Base-by-base conservation (phyloP, 2,797 vertebrate genomes). In the Helicolenus hilgendorfi region DNA sequence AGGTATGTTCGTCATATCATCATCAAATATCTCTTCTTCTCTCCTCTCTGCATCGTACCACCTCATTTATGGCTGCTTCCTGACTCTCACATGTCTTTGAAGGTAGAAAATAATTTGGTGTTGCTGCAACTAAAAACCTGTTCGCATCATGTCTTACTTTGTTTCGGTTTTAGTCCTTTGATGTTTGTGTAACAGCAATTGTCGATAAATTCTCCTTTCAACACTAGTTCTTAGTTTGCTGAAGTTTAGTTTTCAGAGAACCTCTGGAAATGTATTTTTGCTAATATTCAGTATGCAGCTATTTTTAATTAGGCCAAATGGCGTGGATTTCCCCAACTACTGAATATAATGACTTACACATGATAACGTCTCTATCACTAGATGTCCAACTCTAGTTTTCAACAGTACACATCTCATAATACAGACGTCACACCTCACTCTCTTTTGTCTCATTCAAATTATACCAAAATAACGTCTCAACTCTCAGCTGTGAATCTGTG, bases 401-500 rank as follows among this genome's bases (percentile, higher is more conserved):
- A 72, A 58, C 55, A 27, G 14, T 65, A 45, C 49, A 75, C 56
- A 84, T 80, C 74, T 72, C 41, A 60, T n/a, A 56, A 59, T 15
- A 71, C 78, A 81, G 71, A 90, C 72, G 65, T 33, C 77, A 71
- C 73, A 38, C 24, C 74, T 73, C 26, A 6, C 85, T 80, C 31
- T 72, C 64, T 70, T 70, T 60, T 35, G 64, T 84, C 72, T 71
- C 85, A 68, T 89, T 95, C 67, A 89, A 65, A 83, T 35, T 33
- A 41, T 10, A 67, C 79, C 67, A 82, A 84, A 93, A 88, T 75
- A 92, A 86, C 13, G 36, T 79, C 69, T 89, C 76, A 53, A 22
- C 58, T 26, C 56, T 69, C 60, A 38, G 79, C 71, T 75, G 70
- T n/a, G 64, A 84, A 72, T 85, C 88, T 79, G 77, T 88, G 84